Conservation (phyloP, 2,888 invertebrate species). For the Eupithecia subumbrata region DNA sequence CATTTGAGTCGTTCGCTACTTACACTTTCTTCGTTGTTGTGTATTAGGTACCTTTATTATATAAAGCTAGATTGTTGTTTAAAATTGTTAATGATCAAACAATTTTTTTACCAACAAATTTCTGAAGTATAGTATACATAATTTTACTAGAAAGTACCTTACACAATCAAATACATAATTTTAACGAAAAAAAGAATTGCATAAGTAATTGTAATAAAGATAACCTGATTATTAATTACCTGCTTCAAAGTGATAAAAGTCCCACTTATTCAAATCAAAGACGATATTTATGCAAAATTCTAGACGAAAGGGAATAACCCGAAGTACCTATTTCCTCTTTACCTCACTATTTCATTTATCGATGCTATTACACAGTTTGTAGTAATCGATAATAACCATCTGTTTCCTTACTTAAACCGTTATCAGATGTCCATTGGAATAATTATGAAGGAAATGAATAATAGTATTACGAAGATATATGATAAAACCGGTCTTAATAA, state of each 20-base stretch:
- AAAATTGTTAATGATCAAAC: neutral
- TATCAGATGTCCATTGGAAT: neutral
- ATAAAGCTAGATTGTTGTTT: neutral
- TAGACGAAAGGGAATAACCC: neutral
- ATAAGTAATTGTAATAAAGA: neutral
- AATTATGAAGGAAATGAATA: neutral
- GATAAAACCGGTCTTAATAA: neutral
- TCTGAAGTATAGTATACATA: neutral
- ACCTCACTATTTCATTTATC: neutral
- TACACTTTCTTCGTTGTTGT: conserved; percentile 4
- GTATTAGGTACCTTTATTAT: neutral
- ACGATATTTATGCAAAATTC: neutral
- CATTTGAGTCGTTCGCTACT: neutral
- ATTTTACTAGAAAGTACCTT: neutral
- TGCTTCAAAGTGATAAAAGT: neutral
- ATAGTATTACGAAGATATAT: neutral
- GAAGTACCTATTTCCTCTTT: neutral
- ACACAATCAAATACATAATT: neutral
- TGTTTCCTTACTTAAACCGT: neutral
- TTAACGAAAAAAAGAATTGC: neutral
- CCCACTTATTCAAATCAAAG: neutral
- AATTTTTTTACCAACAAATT: no score
- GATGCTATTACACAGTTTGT: neutral
- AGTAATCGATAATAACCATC: neutral
- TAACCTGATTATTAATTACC: neutral